phyloP scores from a whole-genome alignment of 1,140 invertebrate species.

The Ips typographus region DNA sequence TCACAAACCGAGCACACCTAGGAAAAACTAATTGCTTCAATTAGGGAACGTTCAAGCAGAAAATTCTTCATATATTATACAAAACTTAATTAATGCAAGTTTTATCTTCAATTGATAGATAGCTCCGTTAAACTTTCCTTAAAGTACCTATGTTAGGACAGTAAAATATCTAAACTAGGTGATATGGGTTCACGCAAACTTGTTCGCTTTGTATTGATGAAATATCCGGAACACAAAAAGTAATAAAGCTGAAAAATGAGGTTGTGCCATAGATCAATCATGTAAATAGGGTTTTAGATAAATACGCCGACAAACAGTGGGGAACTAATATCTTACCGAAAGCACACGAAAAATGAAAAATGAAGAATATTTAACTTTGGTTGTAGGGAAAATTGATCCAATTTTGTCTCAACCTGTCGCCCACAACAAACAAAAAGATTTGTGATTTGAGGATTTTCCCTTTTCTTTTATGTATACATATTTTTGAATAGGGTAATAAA shows the following conservation, averaged over 20 bases:
- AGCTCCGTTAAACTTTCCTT: not conserved
- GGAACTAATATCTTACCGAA: slow-evolving; percentile 21
- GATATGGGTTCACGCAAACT: not conserved
- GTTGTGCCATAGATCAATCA: slow-evolving; percentile 25
- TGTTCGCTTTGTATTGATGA: not conserved
- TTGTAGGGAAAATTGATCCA: slow-evolving; percentile 18
- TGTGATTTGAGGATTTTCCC: not conserved
- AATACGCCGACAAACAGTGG: slow-evolving; percentile 23
- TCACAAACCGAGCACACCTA: slow-evolving; percentile 2
- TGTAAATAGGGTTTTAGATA: slow-evolving; percentile 28
- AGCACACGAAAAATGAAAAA: slow-evolving; percentile 18
- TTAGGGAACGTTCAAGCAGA: not conserved
- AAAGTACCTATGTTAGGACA: not conserved
- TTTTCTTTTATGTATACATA: not conserved
- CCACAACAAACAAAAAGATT: slow-evolving; percentile 6
- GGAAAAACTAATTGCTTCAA: slow-evolving; percentile 1
- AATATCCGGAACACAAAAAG: slow-evolving; percentile 8
- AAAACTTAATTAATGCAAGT: not conserved
- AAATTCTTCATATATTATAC: not conserved
- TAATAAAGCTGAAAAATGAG: slow-evolving; percentile 23
- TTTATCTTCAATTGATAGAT: not conserved
- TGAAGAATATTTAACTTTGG: slow-evolving; percentile 19
- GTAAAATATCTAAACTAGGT: not conserved
- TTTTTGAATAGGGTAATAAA: no score
- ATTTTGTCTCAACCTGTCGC: slow-evolving; percentile 2